Conservation (phyloP, 2,888 invertebrate species). For the Polylopha cassiicola region DNA sequence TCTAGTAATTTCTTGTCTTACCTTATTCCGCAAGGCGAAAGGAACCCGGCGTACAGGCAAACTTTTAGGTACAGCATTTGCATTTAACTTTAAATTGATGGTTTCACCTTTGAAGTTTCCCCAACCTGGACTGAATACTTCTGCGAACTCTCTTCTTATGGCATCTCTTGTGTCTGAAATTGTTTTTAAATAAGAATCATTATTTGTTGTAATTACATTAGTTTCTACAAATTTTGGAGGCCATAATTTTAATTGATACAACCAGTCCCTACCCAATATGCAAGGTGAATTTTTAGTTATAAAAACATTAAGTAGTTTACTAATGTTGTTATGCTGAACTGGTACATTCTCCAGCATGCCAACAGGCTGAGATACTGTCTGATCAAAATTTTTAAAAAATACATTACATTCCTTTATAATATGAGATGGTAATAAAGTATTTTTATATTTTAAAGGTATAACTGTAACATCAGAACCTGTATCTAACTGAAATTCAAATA, state of each 20-base stretch:
- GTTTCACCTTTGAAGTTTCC: constrained; percentile 18
- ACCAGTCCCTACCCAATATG: constrained; percentile 8
- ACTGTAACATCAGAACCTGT: constrained; percentile 15
- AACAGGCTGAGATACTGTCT: constrained; percentile 6
- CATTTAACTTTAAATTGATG: constrained; percentile 11
- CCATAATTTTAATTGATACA: constrained; percentile 9
- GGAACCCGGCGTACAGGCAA: constrained; percentile 21
- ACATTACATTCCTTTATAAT: constrained; percentile 1
- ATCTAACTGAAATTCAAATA: constrained; percentile 13
- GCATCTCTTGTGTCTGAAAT: constrained; percentile 4
- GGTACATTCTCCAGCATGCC: constrained; percentile 4
- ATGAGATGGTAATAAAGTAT: neutral
- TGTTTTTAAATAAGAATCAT: constrained; percentile 1
- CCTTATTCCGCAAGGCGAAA: constrained; percentile 26
- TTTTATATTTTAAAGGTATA: constrained; percentile 7
- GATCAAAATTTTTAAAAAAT: constrained; percentile 16
- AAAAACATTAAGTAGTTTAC: neutral
- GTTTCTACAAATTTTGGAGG: constrained; percentile 7
- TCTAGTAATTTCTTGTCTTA: constrained; percentile 21
- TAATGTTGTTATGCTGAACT: neutral
- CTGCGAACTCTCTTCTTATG: constrained; percentile 14
- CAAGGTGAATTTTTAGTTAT: constrained; percentile 2
- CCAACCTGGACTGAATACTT: constrained; percentile 22
- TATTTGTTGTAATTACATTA: neutral
- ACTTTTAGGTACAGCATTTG: constrained; percentile 4